These are phyloP conservation scores for Drosophila limbata DNA, from an alignment of 2,888 invertebrate genomes.

Conservation along the genomic window DNA sequence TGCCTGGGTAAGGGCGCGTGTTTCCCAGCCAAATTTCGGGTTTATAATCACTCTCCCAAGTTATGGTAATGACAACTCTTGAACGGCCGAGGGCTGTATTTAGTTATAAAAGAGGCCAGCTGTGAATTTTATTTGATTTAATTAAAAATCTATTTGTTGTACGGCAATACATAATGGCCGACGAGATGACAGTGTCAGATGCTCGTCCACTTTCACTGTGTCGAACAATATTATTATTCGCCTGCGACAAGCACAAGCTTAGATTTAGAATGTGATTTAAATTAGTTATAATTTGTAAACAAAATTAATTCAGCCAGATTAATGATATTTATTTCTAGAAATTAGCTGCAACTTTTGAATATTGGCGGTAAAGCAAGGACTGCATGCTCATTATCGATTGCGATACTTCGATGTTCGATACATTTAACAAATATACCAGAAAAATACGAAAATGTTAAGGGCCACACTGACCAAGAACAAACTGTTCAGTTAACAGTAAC, in stretches of 20 bases:
- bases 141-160: constrained; percentile 61
- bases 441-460: constrained; percentile 12
- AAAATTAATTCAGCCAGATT: neutral
- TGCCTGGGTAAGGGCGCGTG: constrained; percentile 59
- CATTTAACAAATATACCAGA: constrained; percentile 11
- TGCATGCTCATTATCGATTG: neutral
- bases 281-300: neutral
- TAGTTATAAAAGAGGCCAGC: constrained; percentile 63
- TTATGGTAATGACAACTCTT: constrained; percentile 65
- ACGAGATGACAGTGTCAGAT: constrained; percentile 25
- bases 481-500: constrained; percentile 27
- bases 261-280: neutral
- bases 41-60: constrained; percentile 43
- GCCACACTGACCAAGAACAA: constrained; percentile 3
- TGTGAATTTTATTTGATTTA: constrained; percentile 80
- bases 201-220: neutral
- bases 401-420: constrained; percentile 19
- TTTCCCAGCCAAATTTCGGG: constrained; percentile 65
- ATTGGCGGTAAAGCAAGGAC: constrained; percentile 4
- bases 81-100: constrained; percentile 51
- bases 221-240: neutral
- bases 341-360: constrained; percentile 11
- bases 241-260: neutral
- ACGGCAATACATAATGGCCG: constrained; percentile 58
- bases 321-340: neutral